Conservation (phyloP, 2,797 vertebrate genomes). For the Halcyon smyrnensis region DNA sequence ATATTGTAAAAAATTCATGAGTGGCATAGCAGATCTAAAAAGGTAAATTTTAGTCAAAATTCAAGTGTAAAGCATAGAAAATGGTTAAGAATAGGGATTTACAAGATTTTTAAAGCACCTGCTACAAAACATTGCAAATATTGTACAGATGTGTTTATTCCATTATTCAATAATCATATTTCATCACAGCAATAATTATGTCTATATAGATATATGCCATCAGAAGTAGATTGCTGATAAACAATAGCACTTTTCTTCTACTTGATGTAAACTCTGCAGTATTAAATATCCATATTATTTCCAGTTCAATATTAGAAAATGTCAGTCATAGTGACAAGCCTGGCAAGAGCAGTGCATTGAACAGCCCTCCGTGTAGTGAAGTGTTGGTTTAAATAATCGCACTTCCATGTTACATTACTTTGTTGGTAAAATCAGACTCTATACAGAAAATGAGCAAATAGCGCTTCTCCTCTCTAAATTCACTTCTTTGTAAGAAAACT, state of each 20-base stretch:
- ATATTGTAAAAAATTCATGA: constrained; percentile 91
- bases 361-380: constrained; percentile 62
- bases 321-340: constrained; percentile 81
- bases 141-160: constrained; percentile 73
- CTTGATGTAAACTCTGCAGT: constrained; percentile 77
- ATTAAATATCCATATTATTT: constrained; percentile 86
- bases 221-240: constrained; percentile 80
- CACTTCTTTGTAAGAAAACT: constrained; percentile 53
- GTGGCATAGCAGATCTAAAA: constrained; percentile 84
- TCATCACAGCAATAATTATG: constrained; percentile 78
- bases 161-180: constrained; percentile 72
- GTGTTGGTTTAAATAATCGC: constrained; percentile 72
- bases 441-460: constrained; percentile 61
- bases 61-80: constrained; percentile 74
- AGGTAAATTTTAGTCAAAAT: constrained; percentile 84
- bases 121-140: constrained; percentile 70
- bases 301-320: constrained; percentile 82
- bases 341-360: constrained; percentile 68
- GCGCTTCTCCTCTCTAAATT: constrained; percentile 34
- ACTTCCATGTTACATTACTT: constrained; percentile 73
- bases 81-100: constrained; percentile 71
- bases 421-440: constrained; percentile 75
- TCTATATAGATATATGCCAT: constrained; percentile 74
- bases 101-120: constrained; percentile 66
- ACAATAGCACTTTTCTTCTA: constrained; percentile 79